Evolutionary conservation across 2,888 invertebrate species (phyloP).

Genomic region (Pseudeuparius sepicola): DNA sequence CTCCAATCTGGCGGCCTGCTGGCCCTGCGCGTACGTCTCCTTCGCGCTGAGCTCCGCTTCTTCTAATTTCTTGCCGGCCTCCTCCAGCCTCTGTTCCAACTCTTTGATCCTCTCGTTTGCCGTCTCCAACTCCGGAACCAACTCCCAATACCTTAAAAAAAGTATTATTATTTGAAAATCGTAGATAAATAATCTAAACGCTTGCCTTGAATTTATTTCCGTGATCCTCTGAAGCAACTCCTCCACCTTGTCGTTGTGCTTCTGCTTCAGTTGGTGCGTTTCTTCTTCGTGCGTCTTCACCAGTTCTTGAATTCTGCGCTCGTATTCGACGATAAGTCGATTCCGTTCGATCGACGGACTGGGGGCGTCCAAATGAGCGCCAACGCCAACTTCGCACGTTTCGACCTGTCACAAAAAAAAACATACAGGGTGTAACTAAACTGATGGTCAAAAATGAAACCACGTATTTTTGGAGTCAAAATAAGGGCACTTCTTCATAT

Average conservation of each 20-base stretch:
- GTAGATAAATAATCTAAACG: too few relatives aligned
- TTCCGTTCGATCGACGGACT: conserved; percentile 56
- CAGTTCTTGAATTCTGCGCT: conserved; percentile 65
- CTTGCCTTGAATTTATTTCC: conserved; percentile 63
- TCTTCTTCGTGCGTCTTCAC: conserved; percentile 54
- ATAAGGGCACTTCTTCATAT: too few relatives aligned
- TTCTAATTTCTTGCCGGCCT: conserved; percentile 54
- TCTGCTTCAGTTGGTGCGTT: conserved; percentile 65
- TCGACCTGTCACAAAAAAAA: too few relatives aligned
- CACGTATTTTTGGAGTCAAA: too few relatives aligned
- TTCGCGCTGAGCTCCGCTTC: conserved; percentile 66
- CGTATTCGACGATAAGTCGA: conserved; percentile 61
- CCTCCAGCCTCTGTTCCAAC: conserved; percentile 63
- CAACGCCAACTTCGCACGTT: conserved; percentile 32
- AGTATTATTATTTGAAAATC: too few relatives aligned
- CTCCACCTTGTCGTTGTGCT: conserved; percentile 72
- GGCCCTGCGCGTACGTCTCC: conserved; percentile 66
- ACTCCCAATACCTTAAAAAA: conserved; percentile 55
- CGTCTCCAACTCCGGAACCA: conserved; percentile 61
- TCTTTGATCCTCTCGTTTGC: conserved; percentile 61
- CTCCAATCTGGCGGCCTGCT: conserved; percentile 67
- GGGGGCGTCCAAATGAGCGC: conserved; percentile 3
- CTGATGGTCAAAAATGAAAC: too few relatives aligned
- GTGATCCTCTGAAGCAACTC: conserved; percentile 60
- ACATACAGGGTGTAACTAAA: too few relatives aligned